These are phyloP conservation scores for Agrotis segetum DNA, from an alignment of 2,888 invertebrate genomes.

Conservation along the genomic window DNA sequence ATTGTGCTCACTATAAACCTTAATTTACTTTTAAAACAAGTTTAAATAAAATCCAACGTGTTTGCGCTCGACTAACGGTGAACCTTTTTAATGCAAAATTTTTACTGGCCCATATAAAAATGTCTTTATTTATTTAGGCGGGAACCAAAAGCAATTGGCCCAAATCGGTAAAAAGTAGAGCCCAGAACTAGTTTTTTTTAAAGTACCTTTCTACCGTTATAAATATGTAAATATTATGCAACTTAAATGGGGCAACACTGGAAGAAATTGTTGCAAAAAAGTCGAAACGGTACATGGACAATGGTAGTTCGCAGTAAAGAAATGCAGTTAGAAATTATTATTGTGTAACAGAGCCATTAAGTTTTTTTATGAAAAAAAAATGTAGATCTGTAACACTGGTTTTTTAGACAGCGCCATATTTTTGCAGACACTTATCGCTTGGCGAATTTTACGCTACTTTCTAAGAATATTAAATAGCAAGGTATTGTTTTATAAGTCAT, in stretches of 20 bases:
- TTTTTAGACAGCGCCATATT: conserved; percentile 27
- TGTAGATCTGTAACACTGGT: conserved; percentile 54
- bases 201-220: conserved; percentile 63
- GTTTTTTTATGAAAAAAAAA: conserved; percentile 43
- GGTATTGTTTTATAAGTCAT: background rate
- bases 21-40: conserved; percentile 64
- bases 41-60: conserved; percentile 54
- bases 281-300: conserved; percentile 70
- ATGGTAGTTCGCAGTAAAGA: conserved; percentile 69
- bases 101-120: conserved; percentile 78
- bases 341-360: conserved; percentile 62
- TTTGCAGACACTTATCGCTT: conserved; percentile 37
- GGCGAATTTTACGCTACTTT: conserved; percentile 50
- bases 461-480: conserved; percentile 37
- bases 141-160: conserved; percentile 77
- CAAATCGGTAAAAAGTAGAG: conserved; percentile 87
- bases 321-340: conserved; percentile 70
- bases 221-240: conserved; percentile 72
- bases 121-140: conserved; percentile 85
- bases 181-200: conserved; percentile 81
- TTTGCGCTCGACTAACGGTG: conserved; percentile 71
- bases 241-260: conserved; percentile 71
- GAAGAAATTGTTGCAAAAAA: conserved; percentile 77
- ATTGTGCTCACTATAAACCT: conserved; percentile 59
- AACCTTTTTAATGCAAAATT: conserved; percentile 63